These are phyloP conservation scores for Sinelater perroti DNA, from an alignment of 2,888 invertebrate species.

Conservation along the genomic window DNA sequence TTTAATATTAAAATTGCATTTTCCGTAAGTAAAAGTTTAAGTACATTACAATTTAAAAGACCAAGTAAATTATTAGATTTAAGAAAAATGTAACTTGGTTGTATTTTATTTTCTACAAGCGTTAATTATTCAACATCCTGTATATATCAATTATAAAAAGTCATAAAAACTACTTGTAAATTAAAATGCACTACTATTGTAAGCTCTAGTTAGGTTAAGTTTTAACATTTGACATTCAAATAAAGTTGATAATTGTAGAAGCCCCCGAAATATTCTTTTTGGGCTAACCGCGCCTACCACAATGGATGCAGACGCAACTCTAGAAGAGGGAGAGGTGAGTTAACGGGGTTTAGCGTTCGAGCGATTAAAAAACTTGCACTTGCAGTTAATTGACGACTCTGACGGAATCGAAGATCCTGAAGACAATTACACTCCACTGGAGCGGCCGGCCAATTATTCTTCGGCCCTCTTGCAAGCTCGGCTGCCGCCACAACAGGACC, in stretches of 20 bases:
- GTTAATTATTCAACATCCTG: too few species aligned
- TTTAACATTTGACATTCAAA: constrained; percentile 12
- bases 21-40: too few species aligned
- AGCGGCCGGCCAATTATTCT: constrained; percentile 64
- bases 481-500: constrained; percentile 39
- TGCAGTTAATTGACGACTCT: constrained; percentile 16
- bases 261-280: neutral
- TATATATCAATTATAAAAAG: neutral
- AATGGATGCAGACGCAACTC: constrained; percentile 37
- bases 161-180: neutral
- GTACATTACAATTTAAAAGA: too few species aligned
- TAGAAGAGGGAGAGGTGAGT: constrained; percentile 47
- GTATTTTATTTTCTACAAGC: too few species aligned
- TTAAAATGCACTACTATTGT: neutral
- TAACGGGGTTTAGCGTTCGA: too few species aligned
- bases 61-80: too few species aligned
- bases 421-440: constrained; percentile 67
- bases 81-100: too few species aligned
- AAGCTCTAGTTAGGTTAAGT: constrained; percentile 2
- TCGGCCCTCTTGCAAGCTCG: constrained; percentile 44
- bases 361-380: too few species aligned
- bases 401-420: constrained; percentile 43
- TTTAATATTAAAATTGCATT: too few species aligned
- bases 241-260: neutral
- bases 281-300: neutral